phyloP scores from a whole-genome alignment of 2,113 vertebrate genomes.

The Gallinago jamesoni region DNA sequence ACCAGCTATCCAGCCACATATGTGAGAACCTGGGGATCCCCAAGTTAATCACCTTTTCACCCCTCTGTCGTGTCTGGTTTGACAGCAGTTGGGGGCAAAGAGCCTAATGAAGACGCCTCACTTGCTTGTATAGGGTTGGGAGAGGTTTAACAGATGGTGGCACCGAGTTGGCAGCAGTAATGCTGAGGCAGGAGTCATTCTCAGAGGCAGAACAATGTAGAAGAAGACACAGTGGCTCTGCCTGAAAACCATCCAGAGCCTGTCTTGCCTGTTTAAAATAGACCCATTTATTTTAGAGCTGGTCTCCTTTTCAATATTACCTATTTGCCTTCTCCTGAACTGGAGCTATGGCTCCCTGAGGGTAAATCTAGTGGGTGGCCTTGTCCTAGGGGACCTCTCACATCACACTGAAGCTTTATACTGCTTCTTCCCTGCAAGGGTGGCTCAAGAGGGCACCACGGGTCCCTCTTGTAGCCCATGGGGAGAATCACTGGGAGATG shows the following conservation, averaged over 20 bases:
- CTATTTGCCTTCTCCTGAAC: not conserved
- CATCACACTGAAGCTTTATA: not conserved
- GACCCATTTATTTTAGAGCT: not conserved
- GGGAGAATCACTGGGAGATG: fast-evolving
- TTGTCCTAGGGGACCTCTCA: not conserved
- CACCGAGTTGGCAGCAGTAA: not conserved
- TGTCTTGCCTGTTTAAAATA: not conserved
- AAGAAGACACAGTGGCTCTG: not conserved
- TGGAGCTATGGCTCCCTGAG: not conserved
- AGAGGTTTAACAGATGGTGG: not conserved
- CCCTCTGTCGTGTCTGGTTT: not conserved
- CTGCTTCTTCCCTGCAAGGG: not conserved
- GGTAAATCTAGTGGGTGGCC: not conserved
- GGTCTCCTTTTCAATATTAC: not conserved
- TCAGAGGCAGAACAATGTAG: not conserved
- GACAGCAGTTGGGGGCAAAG: not conserved
- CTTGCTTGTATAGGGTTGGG: not conserved
- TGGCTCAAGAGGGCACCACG: not conserved
- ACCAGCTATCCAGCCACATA: not conserved
- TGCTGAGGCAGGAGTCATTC: slow-evolving; percentile 17
- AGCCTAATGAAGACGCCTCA: not conserved
- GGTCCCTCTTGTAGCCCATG: not conserved
- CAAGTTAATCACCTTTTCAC: not conserved
- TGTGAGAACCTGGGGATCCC: not conserved
- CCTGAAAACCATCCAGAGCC: not conserved